Evolutionary conservation across 2,797 vertebrate species (phyloP).

Genomic region (Gymnothorax reevesii): DNA sequence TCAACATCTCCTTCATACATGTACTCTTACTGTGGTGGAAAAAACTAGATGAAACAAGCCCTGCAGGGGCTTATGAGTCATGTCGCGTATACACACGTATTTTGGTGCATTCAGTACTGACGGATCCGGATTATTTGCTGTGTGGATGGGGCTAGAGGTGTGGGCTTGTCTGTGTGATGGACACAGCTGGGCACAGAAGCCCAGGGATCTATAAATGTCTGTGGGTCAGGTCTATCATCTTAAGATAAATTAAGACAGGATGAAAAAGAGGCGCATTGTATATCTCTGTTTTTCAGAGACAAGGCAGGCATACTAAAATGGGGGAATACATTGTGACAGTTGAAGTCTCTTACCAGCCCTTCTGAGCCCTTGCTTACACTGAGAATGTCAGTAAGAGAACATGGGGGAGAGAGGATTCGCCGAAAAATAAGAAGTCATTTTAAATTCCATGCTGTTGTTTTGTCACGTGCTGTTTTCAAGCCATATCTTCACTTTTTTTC

Average conservation of each 20-base stretch:
- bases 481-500: conserved; percentile 35
- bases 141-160: background rate
- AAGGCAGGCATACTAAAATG: background rate
- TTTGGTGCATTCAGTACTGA: background rate
- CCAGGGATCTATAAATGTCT: conserved; percentile 29
- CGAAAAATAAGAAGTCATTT: background rate
- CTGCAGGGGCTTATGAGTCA: background rate
- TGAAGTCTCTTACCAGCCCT: background rate
- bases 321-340: background rate
- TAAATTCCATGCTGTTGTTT: conserved; percentile 11
- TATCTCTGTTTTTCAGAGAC: background rate
- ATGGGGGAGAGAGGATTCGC: background rate
- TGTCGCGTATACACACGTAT: background rate
- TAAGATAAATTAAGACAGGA: conserved; percentile 24
- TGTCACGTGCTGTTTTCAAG: background rate
- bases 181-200: conserved; percentile 11
- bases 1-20: background rate
- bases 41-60: background rate
- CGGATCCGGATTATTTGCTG: background rate
- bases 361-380: background rate
- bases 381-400: background rate
- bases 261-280: background rate
- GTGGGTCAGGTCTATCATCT: conserved; percentile 14
- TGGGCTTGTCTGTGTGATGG: conserved; percentile 21
- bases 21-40: background rate